Evolutionary conservation across 2,113 vertebrate genomes (phyloP), one percentile per base, ranked within the genome.

Genomic region (Oriolus oriolus): DNA sequence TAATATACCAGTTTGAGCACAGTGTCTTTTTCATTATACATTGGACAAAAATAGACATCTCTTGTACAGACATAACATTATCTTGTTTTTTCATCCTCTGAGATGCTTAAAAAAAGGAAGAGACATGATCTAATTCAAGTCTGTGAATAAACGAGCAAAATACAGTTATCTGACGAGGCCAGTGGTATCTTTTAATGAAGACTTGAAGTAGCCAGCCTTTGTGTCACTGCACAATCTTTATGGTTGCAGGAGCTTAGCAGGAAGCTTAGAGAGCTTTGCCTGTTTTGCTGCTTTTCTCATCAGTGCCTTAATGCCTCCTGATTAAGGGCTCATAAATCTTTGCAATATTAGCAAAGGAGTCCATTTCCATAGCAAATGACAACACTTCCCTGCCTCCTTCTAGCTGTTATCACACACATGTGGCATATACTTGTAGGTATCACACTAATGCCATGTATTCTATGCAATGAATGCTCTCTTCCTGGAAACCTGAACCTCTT

Each of bases 261-360:
- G 59, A 82, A 91, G 79, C 68, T 94, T 80, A 80, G 71, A 42
- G 68, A 81, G 74, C 82, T 95, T 89, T 87, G 69, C 59, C 57
- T 54, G 9, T 88, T 96, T 93, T 61, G 69, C 89, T 96, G 87
- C 76, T 94, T 97, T 96, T 95, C 94, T 95, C 95, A 84, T 95
- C 95, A 90, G 69, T 64, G 31, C 77, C n/a, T 81, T 92, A 87
- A 77, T 74, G 85, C 79, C 66, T 86, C 50, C 73, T 94, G 91
- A 96, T 94, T 93, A 93, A 80, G 80, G 16, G 30, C 30, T 84
- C 85, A 73, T 96, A 97, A 95, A 96, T 97, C 96, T 96, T 80
- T 26, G 28, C 3, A 31, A 61, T 96, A 96, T 97, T 97, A 95
- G 93, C 3, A 27, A 61, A 85, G 61, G 41, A 80, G 57, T 82